Evolutionary conservation across 2,113 vertebrate species (phyloP), one percentile per base, ranked within the genome.

Genomic region (Caloenas nicobarica): DNA sequence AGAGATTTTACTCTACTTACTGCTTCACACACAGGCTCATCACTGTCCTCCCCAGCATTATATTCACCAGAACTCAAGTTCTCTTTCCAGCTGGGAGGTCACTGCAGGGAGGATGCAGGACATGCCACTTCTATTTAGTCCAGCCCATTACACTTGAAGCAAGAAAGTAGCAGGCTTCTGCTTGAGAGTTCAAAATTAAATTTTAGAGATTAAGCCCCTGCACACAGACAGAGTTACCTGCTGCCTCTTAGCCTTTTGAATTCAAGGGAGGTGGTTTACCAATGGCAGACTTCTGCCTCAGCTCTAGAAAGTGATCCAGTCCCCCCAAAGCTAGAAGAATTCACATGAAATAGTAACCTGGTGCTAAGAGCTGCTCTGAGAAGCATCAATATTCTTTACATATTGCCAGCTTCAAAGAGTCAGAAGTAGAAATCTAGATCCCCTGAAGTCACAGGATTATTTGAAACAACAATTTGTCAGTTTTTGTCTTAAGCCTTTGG

Each of bases 141-240:
- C 42, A 70, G 42, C 26, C 22, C 36, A 42, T 36, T 36, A 5
- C 6, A 34, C 6, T 61, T 54, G 54, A 61, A 76, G 38, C 36
- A 44, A 24, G 44, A 66, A 81, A n/a, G 36, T n/a, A 64, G 19
- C 21, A 72, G 34, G 21, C 34, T 46, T 46, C 44, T 46, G 44
- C 44, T 46, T 46, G 44, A 46, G 44, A 46, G 44, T 46, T 46
- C 44, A 14, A 50, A 50, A 16, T 48, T 72, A 24, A 16, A 1
- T n/a, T 64, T 88, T n/a, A 64, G 40, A 31, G 29, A 25, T 61
- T 40, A 50, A 56, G 24, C 4, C 5, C 34, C 28, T 61, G 8
- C 13, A 31, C 19, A 19, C 8, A 16, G 15, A 12, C 10, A 9
- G 7, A 15, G 33, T 42, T 71, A 58, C 11, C 16, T 0, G 0